Percentiles rank a stretch among this genome's conserved stretches.
phyloP scores from a whole-genome alignment of 1,140 invertebrate genomes.

The Drosophila rhopaloa region DNA sequence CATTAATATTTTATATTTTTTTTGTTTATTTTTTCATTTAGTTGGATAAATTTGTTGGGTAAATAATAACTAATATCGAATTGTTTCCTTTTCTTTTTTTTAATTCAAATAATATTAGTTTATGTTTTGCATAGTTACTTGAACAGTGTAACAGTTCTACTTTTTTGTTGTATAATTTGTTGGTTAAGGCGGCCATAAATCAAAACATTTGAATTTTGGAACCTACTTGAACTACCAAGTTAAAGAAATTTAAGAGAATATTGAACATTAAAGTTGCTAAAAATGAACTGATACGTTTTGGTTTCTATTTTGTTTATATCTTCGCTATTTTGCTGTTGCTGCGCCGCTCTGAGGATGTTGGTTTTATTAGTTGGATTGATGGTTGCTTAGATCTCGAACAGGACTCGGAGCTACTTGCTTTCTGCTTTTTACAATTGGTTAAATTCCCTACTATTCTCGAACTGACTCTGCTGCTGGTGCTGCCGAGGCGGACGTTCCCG shows the following conservation, averaged over 20 bases:
- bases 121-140: slow-evolving; percentile 36
- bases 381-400: slow-evolving; percentile 10
- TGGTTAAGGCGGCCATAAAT: slow-evolving; percentile 39
- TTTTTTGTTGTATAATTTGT: slow-evolving; percentile 43
- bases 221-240: slow-evolving; percentile 28
- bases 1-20: slow-evolving; percentile 10
- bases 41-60: slow-evolving; percentile 25
- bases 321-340: background rate
- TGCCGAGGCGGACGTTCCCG: slow-evolving; percentile 29
- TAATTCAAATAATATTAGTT: slow-evolving; percentile 64
- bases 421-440: slow-evolving; percentile 75
- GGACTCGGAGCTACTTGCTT: slow-evolving; percentile 10
- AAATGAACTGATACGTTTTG: slow-evolving; percentile 36
- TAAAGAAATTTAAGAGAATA: slow-evolving; percentile 38
- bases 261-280: slow-evolving; percentile 32
- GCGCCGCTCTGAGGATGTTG: slow-evolving; percentile 16
- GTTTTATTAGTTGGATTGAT: slow-evolving; percentile 9
- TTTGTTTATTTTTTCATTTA: slow-evolving; percentile 9
- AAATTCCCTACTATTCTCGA: slow-evolving; percentile 76
- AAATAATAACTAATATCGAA: slow-evolving; percentile 70
- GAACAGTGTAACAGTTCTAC: slow-evolving; percentile 47
- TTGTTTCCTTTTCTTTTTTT: slow-evolving; percentile 34
- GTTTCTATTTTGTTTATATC: slow-evolving; percentile 6
- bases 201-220: slow-evolving; percentile 52
- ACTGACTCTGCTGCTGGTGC: slow-evolving; percentile 50